Percentiles rank a stretch among this genome's conserved stretches.
phyloP scores from a whole-genome alignment of 2,113 vertebrate species.

The Tragelaphus strepsiceros region DNA sequence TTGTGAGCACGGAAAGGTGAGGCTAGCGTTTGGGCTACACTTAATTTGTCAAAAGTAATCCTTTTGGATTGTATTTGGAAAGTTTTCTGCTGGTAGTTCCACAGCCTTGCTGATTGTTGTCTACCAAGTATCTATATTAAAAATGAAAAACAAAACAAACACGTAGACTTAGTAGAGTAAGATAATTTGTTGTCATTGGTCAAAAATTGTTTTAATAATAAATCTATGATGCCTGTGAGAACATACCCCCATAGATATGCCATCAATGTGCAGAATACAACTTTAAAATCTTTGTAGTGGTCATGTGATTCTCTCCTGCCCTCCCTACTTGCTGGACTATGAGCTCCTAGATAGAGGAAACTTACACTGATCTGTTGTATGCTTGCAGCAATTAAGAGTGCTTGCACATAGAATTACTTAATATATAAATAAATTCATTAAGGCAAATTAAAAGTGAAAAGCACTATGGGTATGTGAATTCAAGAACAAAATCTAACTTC shows the following conservation, averaged over 20 bases:
- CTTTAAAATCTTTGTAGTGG: neutral
- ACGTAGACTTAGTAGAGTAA: neutral
- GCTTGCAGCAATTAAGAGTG: neutral
- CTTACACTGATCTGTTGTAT: neutral
- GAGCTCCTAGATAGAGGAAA: neutral
- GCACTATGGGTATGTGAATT: neutral
- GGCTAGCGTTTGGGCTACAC: neutral
- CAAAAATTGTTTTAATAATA: neutral
- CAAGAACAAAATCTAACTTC: neutral
- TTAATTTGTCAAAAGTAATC: neutral
- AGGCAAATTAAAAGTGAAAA: constrained; percentile 9
- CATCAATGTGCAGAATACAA: neutral
- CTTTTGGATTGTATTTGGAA: neutral
- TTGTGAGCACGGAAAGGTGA: neutral
- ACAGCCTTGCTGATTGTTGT: neutral
- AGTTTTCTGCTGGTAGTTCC: neutral
- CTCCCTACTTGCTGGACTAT: neutral
- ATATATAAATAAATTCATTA: constrained; percentile 12
- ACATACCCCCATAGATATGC: neutral
- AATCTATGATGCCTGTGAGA: neutral
- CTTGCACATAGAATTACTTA: neutral
- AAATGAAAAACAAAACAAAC: neutral
- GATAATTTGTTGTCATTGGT: neutral
- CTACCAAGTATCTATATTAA: neutral
- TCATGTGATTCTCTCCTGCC: neutral